These are phyloP conservation scores for Linepithema humile DNA, from an alignment of 1,140 invertebrate genomes.

Conservation along the genomic window DNA sequence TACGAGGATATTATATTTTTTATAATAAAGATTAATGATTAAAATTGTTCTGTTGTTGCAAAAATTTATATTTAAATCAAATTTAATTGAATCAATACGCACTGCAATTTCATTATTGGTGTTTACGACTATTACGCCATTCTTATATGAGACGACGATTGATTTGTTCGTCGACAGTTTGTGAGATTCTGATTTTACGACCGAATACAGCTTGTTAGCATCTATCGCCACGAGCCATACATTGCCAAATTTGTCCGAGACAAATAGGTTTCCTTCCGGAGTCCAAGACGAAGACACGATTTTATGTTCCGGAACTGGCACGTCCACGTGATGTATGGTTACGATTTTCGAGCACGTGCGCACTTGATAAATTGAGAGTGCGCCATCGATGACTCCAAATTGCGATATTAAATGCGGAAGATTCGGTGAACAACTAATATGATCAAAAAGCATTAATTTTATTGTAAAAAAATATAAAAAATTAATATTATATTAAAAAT, in stretches of 20 bases:
- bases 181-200: slow-evolving; percentile 58
- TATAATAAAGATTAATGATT: background rate
- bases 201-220: slow-evolving; percentile 48
- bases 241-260: slow-evolving; percentile 68
- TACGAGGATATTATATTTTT: background rate
- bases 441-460: background rate
- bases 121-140: slow-evolving; percentile 65
- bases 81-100: slow-evolving; percentile 9
- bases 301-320: slow-evolving; percentile 29
- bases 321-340: slow-evolving; percentile 54
- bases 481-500: background rate
- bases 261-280: slow-evolving; percentile 67
- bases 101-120: slow-evolving; percentile 66
- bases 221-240: slow-evolving; percentile 62
- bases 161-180: slow-evolving; percentile 32
- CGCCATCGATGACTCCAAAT: slow-evolving; percentile 44
- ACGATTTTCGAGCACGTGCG: slow-evolving; percentile 73
- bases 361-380: slow-evolving; percentile 68
- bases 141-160: slow-evolving; percentile 51
- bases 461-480: background rate
- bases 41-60: background rate
- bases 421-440: slow-evolving; percentile 67
- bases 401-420: slow-evolving; percentile 67
- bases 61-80: background rate
- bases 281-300: slow-evolving; percentile 71